A percentile compares a stretch with the other conserved stretches of the same genome.
phyloP scores from a whole-genome alignment of 2,113 vertebrate genomes.

The Holacanthus passer region DNA sequence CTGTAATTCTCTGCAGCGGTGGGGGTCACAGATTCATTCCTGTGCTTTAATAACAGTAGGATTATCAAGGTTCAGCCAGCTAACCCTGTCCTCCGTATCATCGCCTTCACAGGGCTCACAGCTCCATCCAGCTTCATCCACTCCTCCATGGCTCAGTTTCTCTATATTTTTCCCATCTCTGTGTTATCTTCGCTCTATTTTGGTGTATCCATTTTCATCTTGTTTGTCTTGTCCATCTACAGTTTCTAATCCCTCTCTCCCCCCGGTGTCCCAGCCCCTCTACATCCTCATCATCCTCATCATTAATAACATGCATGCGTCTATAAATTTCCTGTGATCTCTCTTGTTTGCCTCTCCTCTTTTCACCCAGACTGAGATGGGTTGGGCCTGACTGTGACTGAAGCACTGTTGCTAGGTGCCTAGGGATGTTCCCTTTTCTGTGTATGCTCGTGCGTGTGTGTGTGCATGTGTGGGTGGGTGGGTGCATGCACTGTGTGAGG shows the following conservation, averaged over 20 bases:
- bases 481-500: conserved; percentile 41
- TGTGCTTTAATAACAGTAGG: conserved; percentile 69
- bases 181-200: conserved; percentile 22
- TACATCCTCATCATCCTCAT: no score
- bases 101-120: conserved; percentile 45
- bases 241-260: conserved; percentile 1
- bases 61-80: conserved; percentile 68
- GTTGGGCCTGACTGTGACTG: conserved; percentile 40
- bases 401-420: conserved; percentile 46
- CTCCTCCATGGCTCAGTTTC: conserved; percentile 8
- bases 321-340: conserved; percentile 10
- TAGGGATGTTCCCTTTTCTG: conserved; percentile 22
- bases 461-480: conserved; percentile 18
- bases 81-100: conserved; percentile 40
- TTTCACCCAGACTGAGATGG: conserved; percentile 30
- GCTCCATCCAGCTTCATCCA: conserved; percentile 33
- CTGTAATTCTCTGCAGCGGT: conserved; percentile 65
- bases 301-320: conserved; percentile 1
- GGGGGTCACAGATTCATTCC: conserved; percentile 65
- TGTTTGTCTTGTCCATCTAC: neutral
- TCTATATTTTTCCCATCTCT: neutral
- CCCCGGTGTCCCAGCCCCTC: neutral
- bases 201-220: neutral
- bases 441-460: neutral
- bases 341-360: conserved; percentile 27